phyloP scores from a whole-genome alignment of 2,113 vertebrate genomes.

The Pardalotus punctatus region DNA sequence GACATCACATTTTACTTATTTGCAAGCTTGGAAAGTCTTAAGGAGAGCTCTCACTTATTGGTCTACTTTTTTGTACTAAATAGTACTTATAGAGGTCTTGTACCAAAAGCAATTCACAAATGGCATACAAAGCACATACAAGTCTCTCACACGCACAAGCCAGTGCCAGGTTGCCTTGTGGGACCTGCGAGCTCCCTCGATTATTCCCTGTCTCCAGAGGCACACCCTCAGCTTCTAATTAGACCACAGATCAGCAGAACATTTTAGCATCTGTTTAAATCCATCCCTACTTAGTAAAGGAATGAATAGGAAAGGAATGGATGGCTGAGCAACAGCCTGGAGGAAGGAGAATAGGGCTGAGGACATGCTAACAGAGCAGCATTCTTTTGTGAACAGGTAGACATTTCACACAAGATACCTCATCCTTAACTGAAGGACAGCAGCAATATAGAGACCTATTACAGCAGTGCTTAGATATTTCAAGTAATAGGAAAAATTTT shows the following conservation, averaged over 20 bases:
- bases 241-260: constrained; percentile 46
- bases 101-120: neutral
- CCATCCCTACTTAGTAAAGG: constrained; percentile 41
- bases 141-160: neutral
- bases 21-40: neutral
- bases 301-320: constrained; percentile 31
- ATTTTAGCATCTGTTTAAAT: constrained; percentile 59
- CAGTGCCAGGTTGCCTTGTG: neutral
- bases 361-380: neutral
- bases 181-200: neutral
- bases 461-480: neutral
- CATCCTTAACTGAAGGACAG: neutral
- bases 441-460: neutral
- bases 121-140: neutral
- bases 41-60: neutral
- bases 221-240: constrained; percentile 42
- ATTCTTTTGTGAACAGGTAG: neutral
- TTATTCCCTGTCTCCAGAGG: constrained; percentile 25
- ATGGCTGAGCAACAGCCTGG: neutral
- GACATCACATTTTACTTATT: neutral
- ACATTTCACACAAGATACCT: neutral
- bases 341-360: neutral
- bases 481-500: neutral
- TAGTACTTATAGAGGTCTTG: neutral
- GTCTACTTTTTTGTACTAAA: neutral